Base-by-base conservation (phyloP, 2,797 vertebrate species). In the Tragelaphus eurycerus region DNA sequence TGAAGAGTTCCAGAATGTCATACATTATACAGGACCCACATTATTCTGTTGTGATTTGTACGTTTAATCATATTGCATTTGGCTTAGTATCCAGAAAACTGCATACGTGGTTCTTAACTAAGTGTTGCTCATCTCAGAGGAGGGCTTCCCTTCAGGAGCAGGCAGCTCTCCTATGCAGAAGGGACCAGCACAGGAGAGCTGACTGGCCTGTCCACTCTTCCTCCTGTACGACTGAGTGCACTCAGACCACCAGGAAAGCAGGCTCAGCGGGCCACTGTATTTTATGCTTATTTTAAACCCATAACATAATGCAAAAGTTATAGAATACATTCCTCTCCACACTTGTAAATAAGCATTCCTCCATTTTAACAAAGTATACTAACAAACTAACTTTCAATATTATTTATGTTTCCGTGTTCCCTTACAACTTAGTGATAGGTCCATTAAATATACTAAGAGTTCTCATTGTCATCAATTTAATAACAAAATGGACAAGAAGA, bases 41-140 rank as follows among this genome's bases (percentile, higher is more conserved):
- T 7, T 79, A 76, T 17, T 95, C 78, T 82, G 89, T 9, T 88
- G 86, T 27, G 64, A 54, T 76, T 87, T 78, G 50, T 82, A 88
- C 60, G 64, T 95, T 92, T 91, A 67, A 87, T 84, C 64, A 50
- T 54, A 90, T 9, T 7, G 13, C 54, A 13, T 89, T 95, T 95
- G 78, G 76, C 79, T 79, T 48, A 59, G 17, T 79, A 57, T 74
- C 87, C 92, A 90, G 93, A 95, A 97, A 82, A 62, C 57, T 54
- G 50, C 76, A 52, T 16, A 59, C 10, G 2, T 46, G 54, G 60
- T 31, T 93, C 87, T 90, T 67, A 29, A 71, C 86, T 91, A 64
- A 86, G 84, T 7, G 6, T 17, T 17, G 62, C 64, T 74, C 15
- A 25, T 82, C 86, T 25, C 17, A 55, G 34, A 16, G 14, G 7